phyloP scores from a whole-genome alignment of 2,113 vertebrate species.

The Myotis yumanensis region DNA sequence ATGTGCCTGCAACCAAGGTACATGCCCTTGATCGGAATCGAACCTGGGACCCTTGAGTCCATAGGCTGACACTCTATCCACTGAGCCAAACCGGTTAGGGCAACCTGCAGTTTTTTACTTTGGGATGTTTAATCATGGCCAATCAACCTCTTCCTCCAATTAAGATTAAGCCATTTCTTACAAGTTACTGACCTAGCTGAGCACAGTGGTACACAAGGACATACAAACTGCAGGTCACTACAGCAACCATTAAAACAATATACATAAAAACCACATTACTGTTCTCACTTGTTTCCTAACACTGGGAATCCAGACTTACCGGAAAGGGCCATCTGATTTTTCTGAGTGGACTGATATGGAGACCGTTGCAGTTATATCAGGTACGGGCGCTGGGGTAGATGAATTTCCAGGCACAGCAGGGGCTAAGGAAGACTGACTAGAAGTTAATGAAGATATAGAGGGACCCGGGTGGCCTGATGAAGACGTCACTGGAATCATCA shows the following conservation, averaged over 20 bases:
- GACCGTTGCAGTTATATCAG: constrained; percentile 81
- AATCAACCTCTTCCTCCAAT: not conserved
- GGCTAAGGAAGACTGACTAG: constrained; percentile 72
- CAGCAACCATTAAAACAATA: not conserved
- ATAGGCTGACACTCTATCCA: too few relatives aligned
- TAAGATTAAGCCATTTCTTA: not conserved
- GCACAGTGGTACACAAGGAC: not conserved
- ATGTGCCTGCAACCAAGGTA: too few relatives aligned
- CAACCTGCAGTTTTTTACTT: not conserved
- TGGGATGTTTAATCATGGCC: not conserved
- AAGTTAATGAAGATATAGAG: constrained; percentile 76
- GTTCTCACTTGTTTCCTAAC: not conserved
- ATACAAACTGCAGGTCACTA: not conserved
- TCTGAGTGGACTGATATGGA: constrained; percentile 85
- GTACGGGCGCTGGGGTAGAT: constrained; percentile 74
- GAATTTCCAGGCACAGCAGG: constrained; percentile 77
- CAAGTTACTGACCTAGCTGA: not conserved
- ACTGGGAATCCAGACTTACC: constrained; percentile 78
- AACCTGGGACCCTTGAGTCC: too few relatives aligned
- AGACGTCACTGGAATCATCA: constrained; percentile 84
- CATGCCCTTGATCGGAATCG: too few relatives aligned
- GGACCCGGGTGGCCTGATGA: constrained; percentile 80
- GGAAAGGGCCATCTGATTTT: constrained; percentile 86
- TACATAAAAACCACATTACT: not conserved
- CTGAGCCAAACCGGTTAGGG: too few relatives aligned